These are phyloP conservation scores for Parauchenoglanis punctatus DNA, from an alignment of 2,797 vertebrate genomes.

Conservation along the genomic window DNA sequence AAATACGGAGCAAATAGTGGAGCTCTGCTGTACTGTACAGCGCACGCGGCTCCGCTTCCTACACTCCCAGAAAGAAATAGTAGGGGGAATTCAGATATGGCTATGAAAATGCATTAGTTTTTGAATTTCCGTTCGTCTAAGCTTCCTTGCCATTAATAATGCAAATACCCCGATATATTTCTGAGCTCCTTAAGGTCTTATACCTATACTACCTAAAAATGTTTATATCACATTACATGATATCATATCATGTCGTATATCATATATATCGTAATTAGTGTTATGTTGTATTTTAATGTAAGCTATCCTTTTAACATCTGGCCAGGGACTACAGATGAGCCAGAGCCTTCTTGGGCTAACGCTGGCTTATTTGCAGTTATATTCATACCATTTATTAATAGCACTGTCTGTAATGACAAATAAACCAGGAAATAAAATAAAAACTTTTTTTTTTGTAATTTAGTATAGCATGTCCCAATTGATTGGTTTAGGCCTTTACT, in stretches of 20 bases:
- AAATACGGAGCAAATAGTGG: background rate
- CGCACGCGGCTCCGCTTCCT: background rate
- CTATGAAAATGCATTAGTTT: background rate
- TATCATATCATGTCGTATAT: background rate
- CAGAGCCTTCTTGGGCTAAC: background rate
- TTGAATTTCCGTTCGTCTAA: background rate
- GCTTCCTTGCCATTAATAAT: no score
- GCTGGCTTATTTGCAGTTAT: background rate
- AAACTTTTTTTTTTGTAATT: background rate
- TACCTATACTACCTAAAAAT: background rate
- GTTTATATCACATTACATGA: background rate
- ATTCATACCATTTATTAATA: background rate
- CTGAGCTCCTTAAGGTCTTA: background rate
- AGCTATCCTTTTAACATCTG: background rate
- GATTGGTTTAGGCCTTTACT: background rate
- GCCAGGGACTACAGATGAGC: background rate
- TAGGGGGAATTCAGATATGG: background rate
- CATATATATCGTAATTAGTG: background rate
- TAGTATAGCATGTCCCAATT: background rate
- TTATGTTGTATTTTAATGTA: background rate
- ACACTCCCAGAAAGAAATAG: background rate
- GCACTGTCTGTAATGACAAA: background rate
- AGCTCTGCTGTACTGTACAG: background rate
- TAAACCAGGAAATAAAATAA: background rate
- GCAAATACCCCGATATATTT: background rate